Percentiles rank a stretch among this genome's conserved stretches.
Evolutionary conservation across 2,888 invertebrate species (phyloP).

Genomic region (Drepana falcataria): DNA sequence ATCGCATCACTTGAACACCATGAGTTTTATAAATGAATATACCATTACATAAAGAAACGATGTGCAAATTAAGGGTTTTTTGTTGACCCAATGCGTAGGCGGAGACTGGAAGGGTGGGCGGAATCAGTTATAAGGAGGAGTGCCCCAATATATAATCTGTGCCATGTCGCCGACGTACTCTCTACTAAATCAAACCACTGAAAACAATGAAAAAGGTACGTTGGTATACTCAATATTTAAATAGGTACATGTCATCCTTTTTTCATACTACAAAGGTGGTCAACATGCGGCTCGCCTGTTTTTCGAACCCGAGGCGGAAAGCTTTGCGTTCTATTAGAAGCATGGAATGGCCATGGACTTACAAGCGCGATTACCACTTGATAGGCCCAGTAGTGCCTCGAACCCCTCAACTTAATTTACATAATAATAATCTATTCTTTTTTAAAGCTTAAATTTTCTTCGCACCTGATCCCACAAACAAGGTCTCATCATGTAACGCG

Average conservation of each 20-base stretch:
- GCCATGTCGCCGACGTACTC: conserved; percentile 17
- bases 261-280: no score
- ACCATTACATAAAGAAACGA: neutral
- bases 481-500: conserved; percentile 56
- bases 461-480: conserved; percentile 57
- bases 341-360: no score
- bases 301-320: no score
- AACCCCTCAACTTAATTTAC: neutral
- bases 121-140: conserved; percentile 7
- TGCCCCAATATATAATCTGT: conserved; percentile 14
- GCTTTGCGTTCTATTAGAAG: no score
- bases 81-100: conserved; percentile 10
- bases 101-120: conserved; percentile 9
- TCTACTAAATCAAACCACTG: neutral
- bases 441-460: conserved; percentile 29
- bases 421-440: conserved; percentile 22
- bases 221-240: neutral
- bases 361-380: no score
- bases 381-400: neutral
- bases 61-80: neutral
- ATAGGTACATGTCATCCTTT: no score
- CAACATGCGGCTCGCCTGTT: no score
- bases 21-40: neutral
- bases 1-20: no score
- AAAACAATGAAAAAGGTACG: neutral